Evolutionary conservation across 2,888 invertebrate species (phyloP).

Genomic region (Synanthedon formicaeformis): DNA sequence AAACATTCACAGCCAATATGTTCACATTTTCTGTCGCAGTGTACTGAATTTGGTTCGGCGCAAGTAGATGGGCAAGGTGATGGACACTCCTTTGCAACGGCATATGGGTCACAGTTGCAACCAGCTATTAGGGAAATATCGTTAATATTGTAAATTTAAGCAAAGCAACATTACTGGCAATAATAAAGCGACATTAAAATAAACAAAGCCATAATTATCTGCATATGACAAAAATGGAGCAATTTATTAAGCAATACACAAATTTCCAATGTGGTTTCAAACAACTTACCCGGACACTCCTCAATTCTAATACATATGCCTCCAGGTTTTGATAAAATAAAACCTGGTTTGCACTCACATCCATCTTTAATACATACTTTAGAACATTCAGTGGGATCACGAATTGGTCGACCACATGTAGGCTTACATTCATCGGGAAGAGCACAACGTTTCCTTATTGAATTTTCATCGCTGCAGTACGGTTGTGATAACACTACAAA

Average conservation of each 20-base stretch:
- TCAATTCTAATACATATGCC: constrained; percentile 23
- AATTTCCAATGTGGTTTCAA: too few relatives aligned
- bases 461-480: constrained; percentile 3
- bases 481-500: not conserved
- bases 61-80: constrained; percentile 1
- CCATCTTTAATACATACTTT: constrained; percentile 9
- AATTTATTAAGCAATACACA: too few relatives aligned
- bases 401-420: constrained; percentile 3
- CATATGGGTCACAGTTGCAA: constrained; percentile 2
- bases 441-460: constrained; percentile 3
- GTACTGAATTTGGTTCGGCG: not conserved
- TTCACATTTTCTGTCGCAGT: not conserved
- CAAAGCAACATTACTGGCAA: not conserved
- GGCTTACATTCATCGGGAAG: constrained; percentile 2
- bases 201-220: too few relatives aligned
- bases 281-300: constrained; percentile 17
- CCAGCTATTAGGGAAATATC: not conserved
- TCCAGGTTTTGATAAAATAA: constrained; percentile 12
- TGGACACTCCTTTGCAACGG: not conserved
- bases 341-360: constrained; percentile 27
- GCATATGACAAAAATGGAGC: too few relatives aligned
- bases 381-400: constrained; percentile 1
- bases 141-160: not conserved
- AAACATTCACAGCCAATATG: not conserved
- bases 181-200: too few relatives aligned